Conservation (phyloP, 2,113 vertebrate species). For the Neodontobutis hainanensis region DNA sequence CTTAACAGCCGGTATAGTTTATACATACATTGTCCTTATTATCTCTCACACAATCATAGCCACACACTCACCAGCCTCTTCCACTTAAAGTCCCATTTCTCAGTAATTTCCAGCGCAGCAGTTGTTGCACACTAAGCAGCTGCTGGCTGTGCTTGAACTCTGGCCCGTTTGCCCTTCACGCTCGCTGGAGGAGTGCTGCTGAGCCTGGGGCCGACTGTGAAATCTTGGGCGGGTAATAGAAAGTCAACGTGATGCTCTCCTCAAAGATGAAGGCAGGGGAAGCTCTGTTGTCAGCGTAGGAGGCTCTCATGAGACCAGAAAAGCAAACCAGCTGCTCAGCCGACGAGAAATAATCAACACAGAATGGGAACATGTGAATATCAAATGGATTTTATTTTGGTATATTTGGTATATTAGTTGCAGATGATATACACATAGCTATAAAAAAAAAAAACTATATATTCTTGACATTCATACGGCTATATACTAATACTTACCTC, state of each 20-base stretch:
- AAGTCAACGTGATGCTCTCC: slow-evolving; percentile 36
- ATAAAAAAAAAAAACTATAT: too few species aligned
- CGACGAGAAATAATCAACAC: slow-evolving; percentile 30
- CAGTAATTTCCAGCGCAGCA: not conserved
- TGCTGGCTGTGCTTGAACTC: slow-evolving; percentile 1
- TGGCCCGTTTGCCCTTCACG: not conserved
- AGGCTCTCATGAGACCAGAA: slow-evolving; percentile 36
- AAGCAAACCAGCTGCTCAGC: not conserved
- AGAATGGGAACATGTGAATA: slow-evolving; percentile 9
- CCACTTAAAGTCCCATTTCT: too few species aligned
- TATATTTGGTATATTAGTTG: slow-evolving; percentile 14
- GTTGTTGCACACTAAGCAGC: not conserved
- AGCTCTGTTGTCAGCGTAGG: slow-evolving; percentile 10
- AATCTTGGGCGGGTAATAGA: not conserved
- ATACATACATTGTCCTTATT: too few species aligned
- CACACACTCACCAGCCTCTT: too few species aligned
- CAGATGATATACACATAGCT: too few species aligned
- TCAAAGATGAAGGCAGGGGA: slow-evolving; percentile 4
- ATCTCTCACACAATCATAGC: too few species aligned
- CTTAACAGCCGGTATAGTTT: too few species aligned
- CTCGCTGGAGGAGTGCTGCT: not conserved
- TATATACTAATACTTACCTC: too few species aligned
- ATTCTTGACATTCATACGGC: too few species aligned
- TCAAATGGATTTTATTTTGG: slow-evolving; percentile 3
- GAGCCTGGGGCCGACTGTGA: not conserved